Percentiles rank a stretch among this genome's conserved stretches.
phyloP scores from a whole-genome alignment of 2,888 invertebrate genomes.

The Pheosia tremula region DNA sequence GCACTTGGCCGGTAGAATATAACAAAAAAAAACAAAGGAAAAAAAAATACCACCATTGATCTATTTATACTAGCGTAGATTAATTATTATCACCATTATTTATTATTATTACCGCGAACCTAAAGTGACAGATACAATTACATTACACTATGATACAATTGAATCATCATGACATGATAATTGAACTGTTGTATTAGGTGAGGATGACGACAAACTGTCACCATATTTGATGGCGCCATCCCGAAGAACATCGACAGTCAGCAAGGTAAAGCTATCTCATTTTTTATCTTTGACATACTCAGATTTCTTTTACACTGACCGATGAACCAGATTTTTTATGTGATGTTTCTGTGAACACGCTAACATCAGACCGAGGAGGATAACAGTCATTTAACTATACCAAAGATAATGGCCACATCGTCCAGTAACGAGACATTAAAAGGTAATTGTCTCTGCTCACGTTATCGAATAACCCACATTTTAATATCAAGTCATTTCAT shows the following conservation, averaged over 20 bases:
- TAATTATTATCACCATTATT: too few relatives aligned
- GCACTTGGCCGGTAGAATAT: too few relatives aligned
- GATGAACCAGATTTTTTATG: neutral
- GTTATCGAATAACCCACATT: neutral
- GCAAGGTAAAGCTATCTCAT: conserved; percentile 56
- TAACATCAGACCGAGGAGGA: conserved; percentile 81
- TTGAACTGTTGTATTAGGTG: conserved; percentile 51
- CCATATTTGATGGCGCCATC: conserved; percentile 73
- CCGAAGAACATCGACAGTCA: conserved; percentile 67
- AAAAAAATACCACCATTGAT: too few relatives aligned
- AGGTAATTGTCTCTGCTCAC: conserved; percentile 77
- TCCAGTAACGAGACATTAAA: conserved; percentile 92
- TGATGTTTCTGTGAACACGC: conserved; percentile 41
- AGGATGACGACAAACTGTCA: conserved; percentile 77
- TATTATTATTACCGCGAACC: too few relatives aligned
- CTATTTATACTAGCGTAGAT: too few relatives aligned
- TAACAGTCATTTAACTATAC: conserved; percentile 87
- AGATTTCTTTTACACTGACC: too few relatives aligned
- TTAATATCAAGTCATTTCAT: neutral
- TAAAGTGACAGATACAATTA: too few relatives aligned
- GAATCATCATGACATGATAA: neutral
- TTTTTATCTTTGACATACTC: too few relatives aligned
- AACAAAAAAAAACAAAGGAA: too few relatives aligned
- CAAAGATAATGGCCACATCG: conserved; percentile 89
- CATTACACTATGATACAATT: too few relatives aligned